These are phyloP conservation scores for Aplysia californica DNA, from an alignment of 1,140 invertebrate genomes.

Conservation along the genomic window DNA sequence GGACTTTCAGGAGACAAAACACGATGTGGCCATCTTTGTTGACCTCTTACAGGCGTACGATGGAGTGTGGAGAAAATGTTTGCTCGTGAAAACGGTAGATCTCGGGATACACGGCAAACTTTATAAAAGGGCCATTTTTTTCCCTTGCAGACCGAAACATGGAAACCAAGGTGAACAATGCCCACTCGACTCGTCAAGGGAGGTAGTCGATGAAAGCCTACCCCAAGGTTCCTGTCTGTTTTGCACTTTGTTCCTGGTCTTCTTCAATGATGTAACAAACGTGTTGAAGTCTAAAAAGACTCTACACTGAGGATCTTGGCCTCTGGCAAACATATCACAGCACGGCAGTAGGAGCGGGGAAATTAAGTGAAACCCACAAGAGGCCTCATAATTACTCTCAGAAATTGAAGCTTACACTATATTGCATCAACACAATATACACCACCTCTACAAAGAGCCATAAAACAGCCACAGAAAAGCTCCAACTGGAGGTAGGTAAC, in stretches of 20 bases:
- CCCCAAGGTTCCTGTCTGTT: background rate
- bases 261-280: background rate
- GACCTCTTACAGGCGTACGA: background rate
- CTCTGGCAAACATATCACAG: background rate
- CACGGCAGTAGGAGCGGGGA: background rate
- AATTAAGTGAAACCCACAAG: too few relatives aligned
- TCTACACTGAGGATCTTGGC: background rate
- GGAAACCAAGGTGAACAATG: background rate
- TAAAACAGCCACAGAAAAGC: background rate
- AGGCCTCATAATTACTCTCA: background rate
- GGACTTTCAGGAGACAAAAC: background rate
- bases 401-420: background rate
- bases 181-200: background rate
- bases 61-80: background rate
- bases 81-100: background rate
- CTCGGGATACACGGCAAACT: background rate
- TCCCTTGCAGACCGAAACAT: background rate
- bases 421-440: background rate
- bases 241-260: background rate
- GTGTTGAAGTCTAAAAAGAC: background rate
- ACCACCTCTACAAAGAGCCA: background rate
- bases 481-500: background rate
- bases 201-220: background rate
- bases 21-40: background rate
- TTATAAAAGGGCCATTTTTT: background rate